phyloP scores from a whole-genome alignment of 2,113 vertebrate species.

The Callaeas wilsoni region DNA sequence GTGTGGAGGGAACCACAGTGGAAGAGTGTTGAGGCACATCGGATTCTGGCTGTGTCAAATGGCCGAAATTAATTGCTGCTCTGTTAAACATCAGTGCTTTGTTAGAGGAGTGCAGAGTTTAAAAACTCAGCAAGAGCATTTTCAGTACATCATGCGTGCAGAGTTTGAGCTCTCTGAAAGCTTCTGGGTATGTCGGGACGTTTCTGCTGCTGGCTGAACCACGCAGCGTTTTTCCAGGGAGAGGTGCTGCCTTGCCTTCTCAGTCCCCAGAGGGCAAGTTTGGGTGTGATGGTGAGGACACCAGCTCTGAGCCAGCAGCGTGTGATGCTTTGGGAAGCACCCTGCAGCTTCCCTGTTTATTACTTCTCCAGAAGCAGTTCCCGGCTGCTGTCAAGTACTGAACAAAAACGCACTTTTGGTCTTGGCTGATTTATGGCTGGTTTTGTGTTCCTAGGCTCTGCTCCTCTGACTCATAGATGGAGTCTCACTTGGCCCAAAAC shows the following conservation, averaged over 20 bases:
- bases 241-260: not conserved
- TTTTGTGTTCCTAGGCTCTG: not conserved
- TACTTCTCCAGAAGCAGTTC: not conserved
- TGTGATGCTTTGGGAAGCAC: not conserved
- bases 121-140: not conserved
- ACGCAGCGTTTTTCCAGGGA: not conserved
- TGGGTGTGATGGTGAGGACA: not conserved
- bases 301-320: not conserved
- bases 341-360: not conserved
- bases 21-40: not conserved
- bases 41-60: not conserved
- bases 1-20: not conserved
- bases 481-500: not conserved
- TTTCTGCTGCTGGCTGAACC: not conserved
- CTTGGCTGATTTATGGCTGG: not conserved
- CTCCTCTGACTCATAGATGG: not conserved
- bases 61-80: not conserved
- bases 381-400: not conserved
- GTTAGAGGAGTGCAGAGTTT: not conserved
- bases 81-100: not conserved
- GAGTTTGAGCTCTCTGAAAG: not conserved
- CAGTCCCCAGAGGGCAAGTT: not conserved
- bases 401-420: not conserved
- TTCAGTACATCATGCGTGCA: rapidly evolving
- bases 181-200: not conserved